Evolutionary conservation across 1,140 invertebrate species (phyloP), one percentile per base, ranked within the genome.

Genomic region (Scaptodrosophila lebanonensis): DNA sequence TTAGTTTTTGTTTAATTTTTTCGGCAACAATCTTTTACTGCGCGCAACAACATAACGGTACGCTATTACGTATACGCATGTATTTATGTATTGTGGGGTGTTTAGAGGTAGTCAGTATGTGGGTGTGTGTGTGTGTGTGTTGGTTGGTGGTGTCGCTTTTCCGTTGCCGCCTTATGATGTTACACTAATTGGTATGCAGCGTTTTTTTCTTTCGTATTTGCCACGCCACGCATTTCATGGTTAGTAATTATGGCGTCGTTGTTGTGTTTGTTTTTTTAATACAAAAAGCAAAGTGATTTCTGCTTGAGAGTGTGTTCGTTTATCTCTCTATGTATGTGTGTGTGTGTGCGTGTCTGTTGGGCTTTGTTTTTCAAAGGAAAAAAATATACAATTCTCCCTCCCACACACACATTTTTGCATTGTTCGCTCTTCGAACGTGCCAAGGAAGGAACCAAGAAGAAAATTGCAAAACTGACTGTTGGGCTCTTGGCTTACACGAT

Each of bases 171-270:
- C 49, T 52, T 48, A 22, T 66, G 51, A 62, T 72, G 53, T 63
- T 30, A 42, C 48, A 66, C 69, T 73, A 67, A 73, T 67, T 73
- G 58, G 65, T 72, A 66, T 66, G 72, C 52, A 63, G 51, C 48
- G 60, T 70, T 49, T 56, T 62, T 50, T 54, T 47, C 39, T 57
- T 48, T 56, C 13, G 12, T 51, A 27, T 51, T 54, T 44, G 50
- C 52, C 25, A 49, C 30, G 47, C 50, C 50, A 69, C 56, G 43
- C 63, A 49, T 63, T 69, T 36, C 52, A 60, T 67, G 50, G 50
- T 45, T 49, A 60, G 58, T 57, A 70, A 76, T 65, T 72, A 68
- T 77, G 67, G 64, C 66, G 58, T 66, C 47, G 50, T 50, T 68
- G 60, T 68, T 60, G n/a, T n/a, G n/a, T n/a, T n/a, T n/a, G n/a